A percentile compares a stretch with the other conserved stretches of the same genome.
Evolutionary conservation across 1,140 invertebrate genomes (phyloP).

Genomic region (Formica exsecta): DNA sequence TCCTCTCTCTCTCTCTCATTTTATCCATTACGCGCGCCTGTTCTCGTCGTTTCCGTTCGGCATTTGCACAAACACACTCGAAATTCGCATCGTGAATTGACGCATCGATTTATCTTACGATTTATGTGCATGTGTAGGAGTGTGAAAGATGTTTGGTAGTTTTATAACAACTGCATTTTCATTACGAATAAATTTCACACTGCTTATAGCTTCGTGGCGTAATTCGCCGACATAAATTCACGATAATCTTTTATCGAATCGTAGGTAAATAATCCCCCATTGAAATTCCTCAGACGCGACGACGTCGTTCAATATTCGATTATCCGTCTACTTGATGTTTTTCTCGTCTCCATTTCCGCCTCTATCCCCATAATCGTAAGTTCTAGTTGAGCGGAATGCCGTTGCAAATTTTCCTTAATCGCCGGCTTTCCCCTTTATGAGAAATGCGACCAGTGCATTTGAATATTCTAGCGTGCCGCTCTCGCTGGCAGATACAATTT

Average conservation of each 20-base stretch:
- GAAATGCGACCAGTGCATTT: slow-evolving; percentile 58
- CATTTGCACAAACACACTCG: slow-evolving; percentile 1
- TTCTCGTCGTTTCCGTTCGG: not conserved
- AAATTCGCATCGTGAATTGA: slow-evolving; percentile 22
- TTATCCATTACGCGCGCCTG: slow-evolving; percentile 31
- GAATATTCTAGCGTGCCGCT: slow-evolving; percentile 42
- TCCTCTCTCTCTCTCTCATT: slow-evolving; percentile 65
- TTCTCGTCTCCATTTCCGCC: slow-evolving; percentile 49
- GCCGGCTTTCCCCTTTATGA: slow-evolving; percentile 55
- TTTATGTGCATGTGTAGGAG: not conserved
- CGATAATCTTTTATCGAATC: slow-evolving; percentile 39
- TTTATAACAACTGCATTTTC: slow-evolving; percentile 19
- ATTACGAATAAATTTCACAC: slow-evolving; percentile 1
- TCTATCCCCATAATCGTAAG: slow-evolving; percentile 25
- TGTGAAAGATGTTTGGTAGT: not conserved
- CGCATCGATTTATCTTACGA: not conserved
- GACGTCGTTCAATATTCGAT: slow-evolving; percentile 15
- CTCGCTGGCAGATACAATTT: slow-evolving; percentile 55
- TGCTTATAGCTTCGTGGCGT: not conserved
- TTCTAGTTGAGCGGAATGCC: slow-evolving; percentile 1
- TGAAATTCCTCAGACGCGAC: slow-evolving; percentile 3
- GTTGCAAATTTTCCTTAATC: slow-evolving; percentile 54
- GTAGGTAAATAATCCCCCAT: slow-evolving; percentile 40
- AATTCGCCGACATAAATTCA: slow-evolving; percentile 31
- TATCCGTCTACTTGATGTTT: slow-evolving; percentile 18